A percentile compares a stretch with the other conserved stretches of the same genome.
These are phyloP conservation scores for Callinectes sapidus DNA, from an alignment of 2,888 invertebrate species.

Conservation along the genomic window DNA sequence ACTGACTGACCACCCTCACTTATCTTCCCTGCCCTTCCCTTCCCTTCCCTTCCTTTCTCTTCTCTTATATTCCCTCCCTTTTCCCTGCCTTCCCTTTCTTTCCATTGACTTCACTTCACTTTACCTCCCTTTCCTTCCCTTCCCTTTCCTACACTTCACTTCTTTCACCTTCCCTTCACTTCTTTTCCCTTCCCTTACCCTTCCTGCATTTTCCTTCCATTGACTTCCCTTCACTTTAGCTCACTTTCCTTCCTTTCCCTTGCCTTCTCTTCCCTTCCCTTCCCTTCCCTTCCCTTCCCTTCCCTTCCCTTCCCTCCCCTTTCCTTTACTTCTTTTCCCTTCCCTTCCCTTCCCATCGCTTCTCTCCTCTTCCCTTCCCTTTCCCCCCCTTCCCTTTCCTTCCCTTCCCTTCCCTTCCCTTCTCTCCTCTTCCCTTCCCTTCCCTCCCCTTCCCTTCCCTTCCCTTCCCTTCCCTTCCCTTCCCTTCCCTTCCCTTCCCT, in stretches of 20 bases:
- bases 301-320: background rate
- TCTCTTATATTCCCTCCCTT: background rate
- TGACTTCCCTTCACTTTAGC: too few relatives aligned
- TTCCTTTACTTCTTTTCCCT: background rate
- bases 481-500: background rate
- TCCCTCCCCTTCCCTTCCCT: background rate
- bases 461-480: background rate
- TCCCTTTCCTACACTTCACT: background rate
- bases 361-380: background rate
- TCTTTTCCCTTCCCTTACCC: background rate
- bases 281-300: background rate
- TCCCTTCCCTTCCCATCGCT: too few relatives aligned
- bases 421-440: too few relatives aligned
- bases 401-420: background rate
- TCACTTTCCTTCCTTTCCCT: too few relatives aligned
- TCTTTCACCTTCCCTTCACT: background rate
- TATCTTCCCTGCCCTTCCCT: background rate
- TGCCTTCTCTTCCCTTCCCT: background rate
- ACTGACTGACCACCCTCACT: background rate
- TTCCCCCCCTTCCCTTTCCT: background rate
- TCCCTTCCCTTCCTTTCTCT: background rate
- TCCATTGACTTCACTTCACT: too few relatives aligned
- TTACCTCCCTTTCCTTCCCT: background rate
- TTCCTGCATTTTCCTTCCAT: background rate
- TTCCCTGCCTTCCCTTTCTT: background rate